phyloP scores from a whole-genome alignment of 2,113 vertebrate genomes.

The Sphyrna mokarran region DNA sequence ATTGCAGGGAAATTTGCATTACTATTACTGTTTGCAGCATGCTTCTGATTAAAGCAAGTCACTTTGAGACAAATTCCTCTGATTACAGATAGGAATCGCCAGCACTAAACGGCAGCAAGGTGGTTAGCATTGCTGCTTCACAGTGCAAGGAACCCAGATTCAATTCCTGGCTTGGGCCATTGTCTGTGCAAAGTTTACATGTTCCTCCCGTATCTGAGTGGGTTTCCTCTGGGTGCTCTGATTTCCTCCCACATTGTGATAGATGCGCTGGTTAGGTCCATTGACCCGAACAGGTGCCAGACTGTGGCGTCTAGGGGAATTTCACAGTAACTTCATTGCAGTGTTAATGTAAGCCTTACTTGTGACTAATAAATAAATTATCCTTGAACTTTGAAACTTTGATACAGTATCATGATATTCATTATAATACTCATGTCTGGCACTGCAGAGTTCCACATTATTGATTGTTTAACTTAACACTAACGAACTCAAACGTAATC shows the following conservation, averaged over 20 bases:
- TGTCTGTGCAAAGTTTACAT: too few relatives aligned
- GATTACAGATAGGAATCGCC: not conserved
- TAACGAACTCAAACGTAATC: not conserved
- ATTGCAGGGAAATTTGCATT: not conserved
- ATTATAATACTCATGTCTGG: not conserved
- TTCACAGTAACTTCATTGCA: too few relatives aligned
- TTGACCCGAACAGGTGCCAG: too few relatives aligned
- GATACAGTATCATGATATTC: not conserved
- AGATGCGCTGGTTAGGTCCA: too few relatives aligned
- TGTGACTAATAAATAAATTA: too few relatives aligned
- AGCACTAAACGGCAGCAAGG: not conserved
- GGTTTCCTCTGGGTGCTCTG: too few relatives aligned
- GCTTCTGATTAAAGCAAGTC: not conserved
- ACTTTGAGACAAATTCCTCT: not conserved
- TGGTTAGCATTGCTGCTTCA: not conserved
- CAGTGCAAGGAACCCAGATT: too few relatives aligned
- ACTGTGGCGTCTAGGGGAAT: too few relatives aligned
- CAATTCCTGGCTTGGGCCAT: too few relatives aligned
- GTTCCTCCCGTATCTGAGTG: too few relatives aligned
- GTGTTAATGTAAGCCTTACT: too few relatives aligned
- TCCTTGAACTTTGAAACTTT: not conserved
- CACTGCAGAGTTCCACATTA: not conserved
- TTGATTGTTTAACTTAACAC: not conserved
- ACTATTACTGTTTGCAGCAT: not conserved
- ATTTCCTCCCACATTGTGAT: too few relatives aligned